Evolutionary conservation across 2,888 invertebrate genomes (phyloP), one percentile per base, ranked within the genome.

Genomic region (Microctonus brassicae): DNA sequence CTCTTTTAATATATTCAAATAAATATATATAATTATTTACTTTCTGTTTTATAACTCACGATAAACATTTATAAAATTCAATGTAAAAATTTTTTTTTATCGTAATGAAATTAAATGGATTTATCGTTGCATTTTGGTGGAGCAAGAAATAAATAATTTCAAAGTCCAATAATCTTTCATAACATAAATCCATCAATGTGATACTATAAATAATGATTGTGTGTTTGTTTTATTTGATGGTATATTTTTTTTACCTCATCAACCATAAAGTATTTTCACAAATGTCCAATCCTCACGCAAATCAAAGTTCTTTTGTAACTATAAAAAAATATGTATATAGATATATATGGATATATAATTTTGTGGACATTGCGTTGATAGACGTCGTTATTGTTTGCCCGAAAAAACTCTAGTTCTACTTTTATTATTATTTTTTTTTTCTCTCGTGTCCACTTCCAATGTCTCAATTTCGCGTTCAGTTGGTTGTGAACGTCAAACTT

Each of bases 401-500:
- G 52, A 17, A 53, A 11, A 20, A 2, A 24, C 7, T 24, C 52
- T 9, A n/a, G 22, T 7, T 22, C 52, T 42, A n/a, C 42, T n/a
- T 11, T n/a, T 42, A 7, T 42, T n/a, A 3, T 42, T n/a, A 7
- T 42, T n/a, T 10, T 20, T 53, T 20, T 20, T 53, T 53, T 53
- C 20, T 10, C 6, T 24, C 22, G 5, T n/a, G 39, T 39, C 39
- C 13, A 5, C 22, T 22, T 22, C 24, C 10, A 53, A 53, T 53
- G 52, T 53, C 52, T 53, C 52, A 53, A 53, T 53, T 24, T 53
- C 17, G 17, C 24, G 52, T 39, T 39, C n/a, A n/a, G 39, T 10
- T 53, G 52, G 52, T 20, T n/a, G n/a, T 53, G 52, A 53, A 53
- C 52, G 52, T 53, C 52, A 53, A 53, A 53, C 52, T 53, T 10